Percentiles rank a stretch among this genome's conserved stretches.
Evolutionary conservation across 2,888 invertebrate species (phyloP).

Genomic region (Macropis europaea): DNA sequence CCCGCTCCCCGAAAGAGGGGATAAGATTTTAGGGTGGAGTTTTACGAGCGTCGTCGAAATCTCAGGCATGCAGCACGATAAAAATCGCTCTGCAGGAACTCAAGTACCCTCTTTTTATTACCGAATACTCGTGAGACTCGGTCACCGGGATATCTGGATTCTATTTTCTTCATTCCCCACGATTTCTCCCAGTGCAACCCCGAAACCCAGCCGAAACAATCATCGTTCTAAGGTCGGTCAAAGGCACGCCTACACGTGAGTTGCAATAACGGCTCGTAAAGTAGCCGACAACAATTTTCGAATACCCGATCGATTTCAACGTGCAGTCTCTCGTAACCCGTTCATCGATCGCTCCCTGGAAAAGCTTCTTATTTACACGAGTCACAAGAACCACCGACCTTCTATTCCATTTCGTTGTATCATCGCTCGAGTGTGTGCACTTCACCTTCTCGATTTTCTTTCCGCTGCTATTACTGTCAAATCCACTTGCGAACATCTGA

Average conservation of each 20-base stretch:
- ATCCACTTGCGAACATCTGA: neutral
- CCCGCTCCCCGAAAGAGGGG: conserved; percentile 19
- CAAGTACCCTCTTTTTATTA: conserved; percentile 54
- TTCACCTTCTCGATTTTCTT: neutral
- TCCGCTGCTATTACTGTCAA: neutral
- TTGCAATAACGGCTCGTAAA: conserved; percentile 18
- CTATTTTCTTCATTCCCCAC: conserved; percentile 34
- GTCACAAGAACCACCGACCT: neutral
- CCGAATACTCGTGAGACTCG: conserved; percentile 53
- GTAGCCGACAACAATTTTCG: conserved; percentile 4
- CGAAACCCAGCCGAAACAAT: conserved; percentile 14
- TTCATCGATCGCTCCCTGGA: neutral
- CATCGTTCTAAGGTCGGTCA: conserved; percentile 22
- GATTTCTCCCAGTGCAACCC: conserved; percentile 21
- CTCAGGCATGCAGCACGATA: conserved; percentile 58
- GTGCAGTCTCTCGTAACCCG: conserved; percentile 18
- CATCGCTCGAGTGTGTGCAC: neutral
- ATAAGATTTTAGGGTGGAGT: conserved; percentile 48
- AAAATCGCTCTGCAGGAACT: conserved; percentile 51
- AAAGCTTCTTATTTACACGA: neutral
- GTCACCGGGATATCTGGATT: conserved; percentile 54
- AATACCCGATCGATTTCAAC: neutral
- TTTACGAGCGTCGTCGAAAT: conserved; percentile 60
- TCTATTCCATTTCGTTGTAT: conserved; percentile 14
- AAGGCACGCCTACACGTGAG: conserved; percentile 9